Percentiles rank a stretch among this genome's conserved stretches.
Evolutionary conservation across 2,888 invertebrate species (phyloP).

Genomic region (Pantelozetes paolii): DNA sequence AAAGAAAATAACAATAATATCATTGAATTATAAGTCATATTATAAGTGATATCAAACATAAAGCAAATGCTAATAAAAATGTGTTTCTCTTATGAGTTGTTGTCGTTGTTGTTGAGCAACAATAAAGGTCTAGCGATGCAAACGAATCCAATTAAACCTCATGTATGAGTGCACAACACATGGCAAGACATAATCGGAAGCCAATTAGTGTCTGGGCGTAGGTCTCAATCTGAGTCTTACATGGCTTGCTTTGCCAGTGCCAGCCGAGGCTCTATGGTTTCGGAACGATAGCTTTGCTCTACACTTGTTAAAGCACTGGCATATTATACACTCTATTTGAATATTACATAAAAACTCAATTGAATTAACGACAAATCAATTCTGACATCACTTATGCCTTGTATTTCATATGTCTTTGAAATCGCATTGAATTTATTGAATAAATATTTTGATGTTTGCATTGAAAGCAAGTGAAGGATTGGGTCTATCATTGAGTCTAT

Average conservation of each 20-base stretch:
- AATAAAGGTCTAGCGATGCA: constrained; percentile 28
- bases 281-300: constrained; percentile 27
- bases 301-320: constrained; percentile 19
- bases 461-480: background rate
- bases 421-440: background rate
- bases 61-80: constrained; percentile 16
- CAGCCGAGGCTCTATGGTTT: constrained; percentile 14
- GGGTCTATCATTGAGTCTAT: background rate
- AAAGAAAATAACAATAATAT: background rate
- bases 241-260: constrained; percentile 4
- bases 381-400: background rate
- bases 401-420: background rate
- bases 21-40: too few relatives aligned
- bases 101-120: background rate
- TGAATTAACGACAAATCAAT: constrained; percentile 19
- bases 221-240: constrained; percentile 30
- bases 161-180: constrained; percentile 29
- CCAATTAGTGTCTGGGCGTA: constrained; percentile 36
- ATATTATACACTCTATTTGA: constrained; percentile 19
- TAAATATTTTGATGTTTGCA: background rate
- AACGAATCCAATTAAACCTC: constrained; percentile 27
- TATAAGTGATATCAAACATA: background rate
- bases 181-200: constrained; percentile 36
- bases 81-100: background rate
- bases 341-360: constrained; percentile 7